A percentile compares a stretch with the other conserved stretches of the same genome.
Conservation (phyloP, 2,797 vertebrate species). For the Sciurus vulgaris region DNA sequence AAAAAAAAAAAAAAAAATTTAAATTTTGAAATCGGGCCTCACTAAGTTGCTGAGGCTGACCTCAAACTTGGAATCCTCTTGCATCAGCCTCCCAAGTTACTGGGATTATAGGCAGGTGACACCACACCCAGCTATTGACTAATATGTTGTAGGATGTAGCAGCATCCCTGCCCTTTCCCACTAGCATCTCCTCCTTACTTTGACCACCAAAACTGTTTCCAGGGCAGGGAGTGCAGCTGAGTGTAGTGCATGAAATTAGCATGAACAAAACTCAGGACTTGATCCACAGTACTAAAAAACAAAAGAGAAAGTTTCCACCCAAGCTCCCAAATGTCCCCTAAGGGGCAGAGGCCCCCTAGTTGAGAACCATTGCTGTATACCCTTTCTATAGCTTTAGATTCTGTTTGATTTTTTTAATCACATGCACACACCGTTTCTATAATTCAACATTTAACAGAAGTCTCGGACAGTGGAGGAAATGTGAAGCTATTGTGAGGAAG, state of each 20-base stretch:
- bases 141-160: background rate
- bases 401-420: background rate
- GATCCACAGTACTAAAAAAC: background rate
- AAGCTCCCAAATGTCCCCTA: background rate
- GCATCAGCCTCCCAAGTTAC: too few species aligned
- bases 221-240: background rate
- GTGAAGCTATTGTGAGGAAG: background rate
- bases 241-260: background rate
- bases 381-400: background rate
- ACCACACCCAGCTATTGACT: too few species aligned
- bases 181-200: background rate
- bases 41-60: too few species aligned
- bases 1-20: too few species aligned
- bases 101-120: too few species aligned
- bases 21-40: too few species aligned
- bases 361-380: slow-evolving; percentile 6
- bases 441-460: slow-evolving; percentile 46
- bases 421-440: background rate
- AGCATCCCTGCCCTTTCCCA: background rate
- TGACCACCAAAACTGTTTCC: background rate
- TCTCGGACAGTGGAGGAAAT: slow-evolving; percentile 56
- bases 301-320: background rate
- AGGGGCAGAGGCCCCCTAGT: background rate
- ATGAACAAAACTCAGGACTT: background rate
- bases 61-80: too few species aligned